Conservation (phyloP, 2,888 invertebrate species). For the Frankliniella fusca region DNA sequence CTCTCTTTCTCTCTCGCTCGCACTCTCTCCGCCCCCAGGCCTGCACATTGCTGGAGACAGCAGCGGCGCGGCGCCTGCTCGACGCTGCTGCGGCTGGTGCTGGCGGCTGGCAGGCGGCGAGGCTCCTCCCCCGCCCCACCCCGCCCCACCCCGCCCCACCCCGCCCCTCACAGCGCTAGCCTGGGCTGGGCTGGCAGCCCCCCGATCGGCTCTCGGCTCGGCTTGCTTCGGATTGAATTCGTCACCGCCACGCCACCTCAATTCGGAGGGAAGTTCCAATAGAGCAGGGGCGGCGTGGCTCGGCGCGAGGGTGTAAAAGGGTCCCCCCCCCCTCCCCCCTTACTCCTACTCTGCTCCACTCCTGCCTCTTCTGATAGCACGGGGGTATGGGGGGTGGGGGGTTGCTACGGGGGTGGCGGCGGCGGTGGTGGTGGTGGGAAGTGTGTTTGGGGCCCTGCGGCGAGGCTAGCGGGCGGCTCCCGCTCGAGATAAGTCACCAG, state of each 20-base stretch:
- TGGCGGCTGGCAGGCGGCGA: too few relatives aligned
- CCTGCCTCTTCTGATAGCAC: background rate
- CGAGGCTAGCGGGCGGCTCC: background rate
- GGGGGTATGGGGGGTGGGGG: background rate
- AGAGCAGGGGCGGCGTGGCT: too few relatives aligned
- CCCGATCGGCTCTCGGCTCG: background rate
- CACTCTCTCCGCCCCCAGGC: too few relatives aligned
- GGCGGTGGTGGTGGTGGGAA: too few relatives aligned
- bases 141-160: too few relatives aligned
- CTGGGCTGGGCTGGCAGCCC: background rate
- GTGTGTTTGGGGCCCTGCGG: too few relatives aligned
- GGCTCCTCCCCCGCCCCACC: too few relatives aligned
- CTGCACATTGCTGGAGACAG: too few relatives aligned
- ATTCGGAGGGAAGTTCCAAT: background rate
- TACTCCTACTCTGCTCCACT: background rate
- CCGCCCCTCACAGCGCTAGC: background rate
- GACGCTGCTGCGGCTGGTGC: too few relatives aligned
- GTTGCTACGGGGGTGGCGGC: too few relatives aligned
- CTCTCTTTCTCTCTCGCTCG: too few relatives aligned
- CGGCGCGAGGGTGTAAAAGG: background rate
- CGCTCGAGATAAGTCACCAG: background rate
- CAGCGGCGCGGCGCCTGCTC: too few relatives aligned
- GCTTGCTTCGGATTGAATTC: constrained; percentile 6
- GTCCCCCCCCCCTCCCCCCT: background rate
- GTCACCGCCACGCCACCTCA: background rate